phyloP scores from a whole-genome alignment of 2,888 invertebrate genomes.

The Eristalinus aeneus region DNA sequence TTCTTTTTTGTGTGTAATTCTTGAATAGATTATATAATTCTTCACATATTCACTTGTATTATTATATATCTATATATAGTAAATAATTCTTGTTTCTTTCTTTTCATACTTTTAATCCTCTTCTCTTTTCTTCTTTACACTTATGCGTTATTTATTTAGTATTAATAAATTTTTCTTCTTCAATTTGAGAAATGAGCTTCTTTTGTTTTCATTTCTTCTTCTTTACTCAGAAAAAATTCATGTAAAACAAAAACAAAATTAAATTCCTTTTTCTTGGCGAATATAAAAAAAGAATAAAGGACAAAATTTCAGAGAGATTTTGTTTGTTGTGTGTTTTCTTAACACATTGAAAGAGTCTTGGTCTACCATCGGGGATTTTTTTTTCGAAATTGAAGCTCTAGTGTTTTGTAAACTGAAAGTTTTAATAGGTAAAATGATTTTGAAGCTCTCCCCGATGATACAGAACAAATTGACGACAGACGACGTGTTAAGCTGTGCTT shows the following conservation, averaged over 20 bases:
- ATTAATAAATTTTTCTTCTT: slow-evolving; percentile 69
- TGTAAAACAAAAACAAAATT: slow-evolving; percentile 67
- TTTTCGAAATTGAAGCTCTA: too few species aligned
- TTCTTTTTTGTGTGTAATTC: slow-evolving; percentile 60
- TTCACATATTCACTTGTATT: slow-evolving; percentile 71
- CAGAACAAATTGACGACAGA: not conserved
- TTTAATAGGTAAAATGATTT: not conserved
- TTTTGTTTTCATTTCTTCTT: slow-evolving; percentile 69
- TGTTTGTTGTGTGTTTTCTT: not conserved
- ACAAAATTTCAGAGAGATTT: slow-evolving; percentile 50
- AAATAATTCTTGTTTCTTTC: slow-evolving; percentile 69
- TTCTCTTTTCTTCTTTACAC: slow-evolving; percentile 71
- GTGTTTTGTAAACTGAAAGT: not conserved
- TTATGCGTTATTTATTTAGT: slow-evolving; percentile 71
- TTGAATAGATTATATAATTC: slow-evolving; percentile 71
- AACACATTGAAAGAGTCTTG: not conserved
- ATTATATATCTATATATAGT: slow-evolving; percentile 69
- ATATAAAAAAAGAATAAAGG: slow-evolving; percentile 36
- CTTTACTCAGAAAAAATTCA: slow-evolving; percentile 68
- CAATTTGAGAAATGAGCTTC: slow-evolving; percentile 69
- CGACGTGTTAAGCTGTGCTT: not conserved
- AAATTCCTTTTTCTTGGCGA: slow-evolving; percentile 28
- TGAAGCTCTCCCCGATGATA: not conserved
- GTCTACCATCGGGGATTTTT: not conserved
- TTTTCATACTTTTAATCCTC: slow-evolving; percentile 65